Percentiles rank a stretch among this genome's conserved stretches.
Conservation (phyloP, 2,113 vertebrate genomes). For the Numida meleagris region DNA sequence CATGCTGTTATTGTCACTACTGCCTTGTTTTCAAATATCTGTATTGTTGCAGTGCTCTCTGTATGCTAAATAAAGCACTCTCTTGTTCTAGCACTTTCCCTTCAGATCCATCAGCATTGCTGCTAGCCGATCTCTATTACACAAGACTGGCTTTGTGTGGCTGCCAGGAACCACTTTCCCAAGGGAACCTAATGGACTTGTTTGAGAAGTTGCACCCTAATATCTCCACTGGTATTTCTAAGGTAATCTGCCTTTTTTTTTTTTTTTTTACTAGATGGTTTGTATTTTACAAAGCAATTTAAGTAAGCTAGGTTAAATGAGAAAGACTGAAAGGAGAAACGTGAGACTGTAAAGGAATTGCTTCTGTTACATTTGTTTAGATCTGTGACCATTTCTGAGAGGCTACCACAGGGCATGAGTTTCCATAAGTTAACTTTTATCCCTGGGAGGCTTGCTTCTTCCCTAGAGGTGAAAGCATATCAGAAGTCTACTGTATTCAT, state of each 20-base stretch:
- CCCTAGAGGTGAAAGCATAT: not conserved
- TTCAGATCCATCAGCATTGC: slow-evolving; percentile 83
- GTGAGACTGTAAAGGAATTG: not conserved
- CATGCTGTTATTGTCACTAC: not conserved
- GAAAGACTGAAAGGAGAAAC: not conserved
- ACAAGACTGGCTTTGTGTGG: slow-evolving; percentile 88
- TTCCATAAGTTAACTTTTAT: not conserved
- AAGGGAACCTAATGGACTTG: slow-evolving; percentile 83
- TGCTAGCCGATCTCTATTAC: slow-evolving; percentile 93
- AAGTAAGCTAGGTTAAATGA: not conserved
- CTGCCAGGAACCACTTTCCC: slow-evolving; percentile 83
- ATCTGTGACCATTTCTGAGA: not conserved
- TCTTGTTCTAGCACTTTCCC: slow-evolving; percentile 82
- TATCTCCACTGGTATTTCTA: slow-evolving; percentile 89
- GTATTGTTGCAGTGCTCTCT: not conserved
- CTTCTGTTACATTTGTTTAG: not conserved
- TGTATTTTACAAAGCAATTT: not conserved
- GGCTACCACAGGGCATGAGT: not conserved
- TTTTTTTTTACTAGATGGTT: not conserved
- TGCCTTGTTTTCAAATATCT: not conserved
- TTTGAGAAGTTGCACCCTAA: slow-evolving; percentile 85
- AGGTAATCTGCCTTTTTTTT: slow-evolving; percentile 75
- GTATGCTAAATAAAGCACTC: not conserved
- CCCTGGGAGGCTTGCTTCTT: not conserved
- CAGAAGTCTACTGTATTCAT: not conserved